Base-by-base conservation (phyloP, 1,140 invertebrate genomes). In the Copidosoma floridanum region DNA sequence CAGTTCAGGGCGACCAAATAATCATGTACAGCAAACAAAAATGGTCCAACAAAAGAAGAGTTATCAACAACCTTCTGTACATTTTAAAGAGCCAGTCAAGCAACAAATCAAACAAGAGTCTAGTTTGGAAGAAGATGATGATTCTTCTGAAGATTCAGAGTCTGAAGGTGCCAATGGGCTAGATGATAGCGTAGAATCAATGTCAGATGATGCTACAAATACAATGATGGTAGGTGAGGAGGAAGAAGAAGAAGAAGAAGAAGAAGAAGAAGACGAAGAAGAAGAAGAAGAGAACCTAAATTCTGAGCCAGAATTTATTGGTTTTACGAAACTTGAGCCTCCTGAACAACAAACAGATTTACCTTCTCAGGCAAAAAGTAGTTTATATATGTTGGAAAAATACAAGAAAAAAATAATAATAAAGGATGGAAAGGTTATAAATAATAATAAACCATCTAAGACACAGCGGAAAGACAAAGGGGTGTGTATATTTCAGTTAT, bases 331-430 rank as follows among this genome's bases (percentile, higher is more conserved):
- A 47, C 76, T 83, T 0, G 85, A 86, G 35, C 77, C 77, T 40
- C 82, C 83, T 6, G 74, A 71, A 65, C 73, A 77, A 52, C n/a
- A n/a, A n/a, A 77, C 78, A 21, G 82, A 82, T 37, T 76, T 83
- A 29, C 79, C 82, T 7, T 76, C 74, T 0, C 80, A 85, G 61
- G 80, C 83, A 0, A 63, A 63, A 53, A 63, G 29, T 20, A 88
- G 86, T 66, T 78, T 91, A 11, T 92, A 91, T 66, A 89, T 91
- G 85, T 83, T 86, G 70, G 89, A 92, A 75, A 91, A 91, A 68
- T 84, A 80, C 63, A 91, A 91, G 65, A 91, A 89, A 65, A 90
- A 89, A 66, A 68, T 86, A 10, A 81, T 91, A 21, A 86, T 91
- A 48, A 87, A 86, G 69, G 87, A 89, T 78, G 86, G 86, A 11